These are phyloP conservation scores for Rana temporaria DNA, from an alignment of 2,113 vertebrate species.

Conservation along the genomic window DNA sequence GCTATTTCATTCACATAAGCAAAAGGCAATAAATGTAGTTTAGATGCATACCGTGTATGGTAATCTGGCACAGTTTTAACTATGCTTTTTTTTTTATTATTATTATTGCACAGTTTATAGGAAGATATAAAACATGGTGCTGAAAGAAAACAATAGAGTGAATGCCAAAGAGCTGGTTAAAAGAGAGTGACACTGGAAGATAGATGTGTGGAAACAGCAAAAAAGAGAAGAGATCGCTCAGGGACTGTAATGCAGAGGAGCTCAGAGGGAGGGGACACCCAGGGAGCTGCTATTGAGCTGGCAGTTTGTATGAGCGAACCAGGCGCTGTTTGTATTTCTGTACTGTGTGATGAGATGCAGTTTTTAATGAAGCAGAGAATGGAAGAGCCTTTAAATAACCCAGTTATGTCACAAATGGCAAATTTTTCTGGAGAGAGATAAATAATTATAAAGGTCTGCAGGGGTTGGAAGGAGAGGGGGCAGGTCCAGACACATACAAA, in stretches of 20 bases:
- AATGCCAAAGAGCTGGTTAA: conserved; percentile 1
- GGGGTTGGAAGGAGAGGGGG: conserved; percentile 47
- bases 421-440: conserved; percentile 52
- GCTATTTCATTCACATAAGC: no score
- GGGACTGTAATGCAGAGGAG: neutral
- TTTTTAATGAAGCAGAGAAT: conserved; percentile 57
- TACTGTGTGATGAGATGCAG: conserved; percentile 56
- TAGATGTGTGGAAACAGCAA: neutral
- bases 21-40: no score
- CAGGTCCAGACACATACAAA: conserved; percentile 27
- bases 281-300: conserved; percentile 1
- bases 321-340: conserved; percentile 47
- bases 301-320: conserved; percentile 42
- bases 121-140: neutral
- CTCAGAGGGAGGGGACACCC: neutral
- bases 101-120: neutral
- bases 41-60: neutral
- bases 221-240: neutral
- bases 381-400: conserved; percentile 58
- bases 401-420: conserved; percentile 54
- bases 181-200: neutral
- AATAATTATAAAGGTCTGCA: conserved; percentile 55
- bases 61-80: neutral
- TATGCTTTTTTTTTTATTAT: neutral
- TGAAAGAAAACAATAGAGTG: neutral